Evolutionary conservation across 2,888 invertebrate species (phyloP).

Genomic region (Thymelicus lineola): DNA sequence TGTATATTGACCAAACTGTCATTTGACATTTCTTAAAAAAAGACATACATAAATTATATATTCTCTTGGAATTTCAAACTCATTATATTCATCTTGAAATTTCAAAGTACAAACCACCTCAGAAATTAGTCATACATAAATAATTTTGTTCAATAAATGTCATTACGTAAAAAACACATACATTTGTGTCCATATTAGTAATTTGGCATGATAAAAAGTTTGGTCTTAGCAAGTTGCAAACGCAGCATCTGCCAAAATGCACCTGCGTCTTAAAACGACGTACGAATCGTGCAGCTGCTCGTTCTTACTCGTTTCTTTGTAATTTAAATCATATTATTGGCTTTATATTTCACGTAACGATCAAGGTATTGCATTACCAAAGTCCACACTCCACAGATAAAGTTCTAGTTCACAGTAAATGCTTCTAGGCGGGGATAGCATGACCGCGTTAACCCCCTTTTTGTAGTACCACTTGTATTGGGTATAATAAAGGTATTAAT

Average conservation of each 20-base stretch:
- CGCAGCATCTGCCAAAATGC: constrained; percentile 29
- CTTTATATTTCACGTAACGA: not conserved
- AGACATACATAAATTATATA: not conserved
- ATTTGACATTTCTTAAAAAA: not conserved
- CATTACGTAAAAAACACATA: not conserved
- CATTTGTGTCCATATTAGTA: constrained; percentile 1
- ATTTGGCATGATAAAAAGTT: constrained; percentile 12
- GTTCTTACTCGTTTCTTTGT: constrained; percentile 13
- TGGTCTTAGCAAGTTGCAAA: constrained; percentile 17
- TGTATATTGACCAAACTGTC: not conserved
- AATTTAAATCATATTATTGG: constrained; percentile 9
- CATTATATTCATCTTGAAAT: no score
- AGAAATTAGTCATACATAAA: not conserved
- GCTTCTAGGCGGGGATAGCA: no score
- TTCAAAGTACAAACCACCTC: not conserved
- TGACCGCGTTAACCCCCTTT: no score
- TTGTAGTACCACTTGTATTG: no score
- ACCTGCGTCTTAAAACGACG: constrained; percentile 18
- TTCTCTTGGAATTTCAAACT: not conserved
- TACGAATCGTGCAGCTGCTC: constrained; percentile 26
- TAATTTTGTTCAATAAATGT: not conserved
- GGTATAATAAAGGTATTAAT: no score
- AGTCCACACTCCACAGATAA: not conserved
- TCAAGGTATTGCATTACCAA: not conserved
- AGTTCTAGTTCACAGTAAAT: no score